Base-by-base conservation (phyloP, 2,888 invertebrate genomes). In the Geotrupes spiniger region DNA sequence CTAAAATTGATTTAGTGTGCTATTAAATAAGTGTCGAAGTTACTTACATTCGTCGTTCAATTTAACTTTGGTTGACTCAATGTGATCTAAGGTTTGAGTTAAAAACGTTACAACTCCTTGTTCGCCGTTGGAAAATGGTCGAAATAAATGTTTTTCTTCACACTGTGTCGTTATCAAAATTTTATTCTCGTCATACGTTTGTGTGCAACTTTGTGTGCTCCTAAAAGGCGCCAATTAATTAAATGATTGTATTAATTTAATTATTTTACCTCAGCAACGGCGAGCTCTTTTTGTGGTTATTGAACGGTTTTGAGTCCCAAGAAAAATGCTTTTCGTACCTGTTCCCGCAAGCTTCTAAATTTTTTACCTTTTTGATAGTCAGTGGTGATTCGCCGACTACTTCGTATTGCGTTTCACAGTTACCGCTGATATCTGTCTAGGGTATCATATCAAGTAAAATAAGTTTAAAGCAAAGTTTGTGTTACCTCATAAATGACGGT, bases 51-150 rank as follows among this genome's bases (percentile, higher is more conserved):
- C 14, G 12, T 14, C 8, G 2, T 42, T 42, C 31, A 31, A 15
- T 2, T 29, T 25, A 10, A 29, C 31, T 12, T 27, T 6, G 17
- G 9, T 41, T 46, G 21, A 12, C 8, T 46, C 5, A 25, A 58
- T 14, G 11, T 14, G 54, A 10, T 40, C 36, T 15, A 61, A 40
- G 25, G 29, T 33, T 52, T 61, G 61, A 6, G 37, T 39, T 39
- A 56, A 44, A 25, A 46, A 10, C 1, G 56, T 57, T 1, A 53
- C 8, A 15, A 56, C 61, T 16, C 61, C 59, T 39, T 54, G 56
- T 26, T 58, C 52, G 27, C 54, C 55, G 37, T 60, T 56, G 2
- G 61, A 61, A 49, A 61, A 61, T 12, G 61, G 61, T 37, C 52
- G 53, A 39, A 61, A 60, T 10, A 57, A 29, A 41, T 61, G 59